A percentile compares a stretch with the other conserved stretches of the same genome.
phyloP scores from a whole-genome alignment of 2,888 invertebrate species.

The Hartigia nigra region DNA sequence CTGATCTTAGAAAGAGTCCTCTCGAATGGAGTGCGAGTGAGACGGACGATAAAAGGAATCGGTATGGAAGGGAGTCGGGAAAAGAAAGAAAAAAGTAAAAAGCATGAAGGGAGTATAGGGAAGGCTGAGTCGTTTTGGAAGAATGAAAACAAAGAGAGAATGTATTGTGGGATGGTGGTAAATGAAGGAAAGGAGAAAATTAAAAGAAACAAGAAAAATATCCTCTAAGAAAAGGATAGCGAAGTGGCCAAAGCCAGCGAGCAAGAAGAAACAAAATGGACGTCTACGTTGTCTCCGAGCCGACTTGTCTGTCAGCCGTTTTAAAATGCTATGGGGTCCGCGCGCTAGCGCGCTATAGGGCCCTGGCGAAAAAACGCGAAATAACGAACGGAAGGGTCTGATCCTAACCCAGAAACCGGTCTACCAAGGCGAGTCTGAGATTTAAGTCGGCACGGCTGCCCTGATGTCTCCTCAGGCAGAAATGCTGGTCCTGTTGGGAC shows the following conservation, averaged over 20 bases:
- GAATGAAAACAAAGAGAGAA: not conserved
- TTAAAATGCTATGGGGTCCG: slow-evolving; percentile 26
- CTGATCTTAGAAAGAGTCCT: not conserved
- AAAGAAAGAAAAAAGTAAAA: not conserved
- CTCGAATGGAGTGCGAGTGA: not conserved
- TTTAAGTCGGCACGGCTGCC: slow-evolving; percentile 11
- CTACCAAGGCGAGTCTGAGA: slow-evolving; percentile 21
- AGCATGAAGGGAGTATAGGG: not conserved
- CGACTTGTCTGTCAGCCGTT: slow-evolving; percentile 31
- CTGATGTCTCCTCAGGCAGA: slow-evolving; percentile 7
- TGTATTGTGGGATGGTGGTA: not conserved
- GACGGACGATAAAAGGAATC: not conserved
- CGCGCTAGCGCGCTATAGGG: slow-evolving; percentile 24
- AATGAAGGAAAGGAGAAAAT: slow-evolving; percentile 4
- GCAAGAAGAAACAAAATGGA: slow-evolving; percentile 32
- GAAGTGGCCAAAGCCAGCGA: not conserved
- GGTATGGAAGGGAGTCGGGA: not conserved
- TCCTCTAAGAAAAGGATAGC: slow-evolving; percentile 6
- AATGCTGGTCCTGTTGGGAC: not conserved
- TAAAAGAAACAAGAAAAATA: slow-evolving; percentile 10
- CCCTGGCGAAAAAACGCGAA: slow-evolving; percentile 45
- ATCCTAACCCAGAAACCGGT: slow-evolving; percentile 36
- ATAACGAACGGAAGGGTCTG: slow-evolving; percentile 47
- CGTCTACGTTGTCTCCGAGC: slow-evolving; percentile 36
- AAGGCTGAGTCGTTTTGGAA: not conserved